Evolutionary conservation across 2,797 vertebrate species (phyloP).

Genomic region (Tauraco hartlaubi): DNA sequence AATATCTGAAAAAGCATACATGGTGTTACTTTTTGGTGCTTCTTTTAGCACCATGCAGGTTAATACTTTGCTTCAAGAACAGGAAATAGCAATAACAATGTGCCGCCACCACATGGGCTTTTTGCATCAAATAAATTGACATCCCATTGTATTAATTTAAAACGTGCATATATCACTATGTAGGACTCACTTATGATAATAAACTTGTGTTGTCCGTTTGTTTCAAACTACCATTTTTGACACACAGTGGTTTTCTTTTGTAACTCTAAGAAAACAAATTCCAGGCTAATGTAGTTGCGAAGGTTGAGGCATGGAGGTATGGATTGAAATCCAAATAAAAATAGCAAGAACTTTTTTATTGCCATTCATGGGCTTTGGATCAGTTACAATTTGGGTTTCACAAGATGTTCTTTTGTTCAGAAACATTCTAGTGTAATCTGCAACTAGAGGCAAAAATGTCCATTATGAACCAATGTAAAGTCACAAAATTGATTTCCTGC

Average conservation of each 20-base stretch:
- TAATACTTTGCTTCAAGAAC: not conserved
- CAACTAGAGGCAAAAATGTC: not conserved
- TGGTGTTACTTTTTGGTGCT: not conserved
- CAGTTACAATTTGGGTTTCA: not conserved
- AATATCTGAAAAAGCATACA: not conserved
- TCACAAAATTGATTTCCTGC: conserved; percentile 26
- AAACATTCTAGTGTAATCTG: not conserved
- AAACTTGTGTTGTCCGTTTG: not conserved
- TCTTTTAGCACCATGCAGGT: not conserved
- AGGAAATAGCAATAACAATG: not conserved
- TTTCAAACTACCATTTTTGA: not conserved
- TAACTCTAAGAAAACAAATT: not conserved
- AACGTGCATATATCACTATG: not conserved
- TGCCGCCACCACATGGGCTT: not conserved
- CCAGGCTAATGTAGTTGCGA: not conserved
- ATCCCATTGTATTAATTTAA: not conserved
- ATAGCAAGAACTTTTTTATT: not conserved
- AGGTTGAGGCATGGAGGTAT: not conserved
- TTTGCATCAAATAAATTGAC: not conserved
- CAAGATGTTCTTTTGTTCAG: not conserved
- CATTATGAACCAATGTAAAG: conserved; percentile 8
- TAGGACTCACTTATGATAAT: not conserved
- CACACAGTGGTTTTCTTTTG: not conserved
- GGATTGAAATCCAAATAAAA: not conserved
- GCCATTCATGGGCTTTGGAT: not conserved